Conservation (phyloP, 2,888 invertebrate species). For the Criorhina ranunculi region DNA sequence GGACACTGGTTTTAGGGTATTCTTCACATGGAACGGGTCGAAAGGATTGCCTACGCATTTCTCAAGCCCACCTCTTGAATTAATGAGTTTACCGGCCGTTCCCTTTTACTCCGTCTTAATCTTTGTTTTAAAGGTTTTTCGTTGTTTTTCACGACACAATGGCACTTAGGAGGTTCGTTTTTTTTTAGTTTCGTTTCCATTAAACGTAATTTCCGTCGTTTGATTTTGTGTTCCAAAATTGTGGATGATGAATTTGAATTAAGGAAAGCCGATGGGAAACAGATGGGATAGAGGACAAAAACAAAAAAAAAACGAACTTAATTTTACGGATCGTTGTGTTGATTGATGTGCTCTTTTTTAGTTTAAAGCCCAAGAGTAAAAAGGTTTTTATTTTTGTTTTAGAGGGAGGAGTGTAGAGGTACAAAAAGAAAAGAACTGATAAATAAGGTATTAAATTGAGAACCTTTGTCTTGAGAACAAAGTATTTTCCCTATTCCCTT, state of each 20-base stretch:
- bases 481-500: too few relatives aligned
- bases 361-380: neutral
- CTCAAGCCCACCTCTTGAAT: conserved; percentile 65
- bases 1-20: conserved; percentile 35
- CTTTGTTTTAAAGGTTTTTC: conserved; percentile 33
- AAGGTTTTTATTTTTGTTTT: neutral
- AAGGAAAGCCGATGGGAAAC: neutral
- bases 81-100: conserved; percentile 53
- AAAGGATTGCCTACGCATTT: conserved; percentile 64
- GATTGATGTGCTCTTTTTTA: conserved; percentile 24
- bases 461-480: neutral
- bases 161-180: conserved; percentile 35
- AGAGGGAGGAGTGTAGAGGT: neutral
- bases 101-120: conserved; percentile 30
- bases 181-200: conserved; percentile 29
- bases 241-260: conserved; percentile 39
- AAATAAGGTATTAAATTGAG: neutral
- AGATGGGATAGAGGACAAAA: neutral
- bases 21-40: conserved; percentile 27
- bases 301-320: too few relatives aligned
- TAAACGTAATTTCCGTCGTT: conserved; percentile 58
- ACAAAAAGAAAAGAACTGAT: neutral
- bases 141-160: conserved; percentile 25
- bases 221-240: conserved; percentile 44
- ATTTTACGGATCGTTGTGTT: conserved; percentile 40